Evolutionary conservation across 2,888 invertebrate genomes (phyloP), one percentile per base, ranked within the genome.

Genomic region (Ectemnius cavifrons): DNA sequence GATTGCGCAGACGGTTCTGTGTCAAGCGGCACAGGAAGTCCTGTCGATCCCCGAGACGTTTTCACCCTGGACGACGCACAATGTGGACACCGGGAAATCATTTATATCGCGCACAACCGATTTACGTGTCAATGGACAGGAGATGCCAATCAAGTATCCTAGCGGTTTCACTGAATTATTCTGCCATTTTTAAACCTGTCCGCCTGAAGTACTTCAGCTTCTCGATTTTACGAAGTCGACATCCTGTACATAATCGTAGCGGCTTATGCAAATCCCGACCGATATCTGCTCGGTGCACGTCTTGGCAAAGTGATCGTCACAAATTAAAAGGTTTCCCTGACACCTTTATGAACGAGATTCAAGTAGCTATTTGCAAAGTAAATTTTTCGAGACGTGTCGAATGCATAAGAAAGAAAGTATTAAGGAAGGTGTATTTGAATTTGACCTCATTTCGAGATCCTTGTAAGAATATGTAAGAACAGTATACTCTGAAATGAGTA

Each of bases 241-340:
- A 37, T 37, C 8, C 8, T 37, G 37, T 37, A 37, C 8, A 37
- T 37, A 37, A 37, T 11, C 37, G 11, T 37, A 8, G 37, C 5
- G 37, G 37, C 37, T 57, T 56, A 57, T 62, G 46, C 49, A 49
- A 47, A 58, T 52, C 59, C 66, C 20, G 46, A 20, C 5, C 61
- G 27, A 28, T 56, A 8, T 60, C 2, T 13, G 27, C 37, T 37
- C 37, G 37, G 37, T 57, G 65, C 63, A 69, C n/a, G 45, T 28
- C 20, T 20, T 13, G 56, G 46, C 73, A 67, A 67, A 60, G 63
- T 70, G 67, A 70, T 61, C 60, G 18, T 45, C 75, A 64, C 71
- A 70, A 75, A 69, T 78, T 68, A 46, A n/a, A 57, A 5, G 49
- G 62, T 37, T 81, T 81, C 78, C 71, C 62, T 58, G 49, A 71